These are phyloP conservation scores for Emydocephalus ijimae DNA, from an alignment of 2,113 vertebrate species.

Conservation along the genomic window DNA sequence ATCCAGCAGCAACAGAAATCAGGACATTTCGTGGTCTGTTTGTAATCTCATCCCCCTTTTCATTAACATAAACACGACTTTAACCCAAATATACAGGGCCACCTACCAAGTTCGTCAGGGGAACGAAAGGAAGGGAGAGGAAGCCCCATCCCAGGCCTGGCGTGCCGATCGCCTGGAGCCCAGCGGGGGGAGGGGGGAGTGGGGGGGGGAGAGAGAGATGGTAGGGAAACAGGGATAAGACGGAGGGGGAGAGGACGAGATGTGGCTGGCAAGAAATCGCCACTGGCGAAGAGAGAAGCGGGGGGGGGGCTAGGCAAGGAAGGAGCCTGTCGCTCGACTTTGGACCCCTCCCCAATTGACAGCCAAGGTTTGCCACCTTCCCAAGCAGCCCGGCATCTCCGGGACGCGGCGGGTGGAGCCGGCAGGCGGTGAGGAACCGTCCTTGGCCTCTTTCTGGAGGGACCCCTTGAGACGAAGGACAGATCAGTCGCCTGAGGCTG, in stretches of 20 bases:
- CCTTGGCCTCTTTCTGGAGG: neutral
- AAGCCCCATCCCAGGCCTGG: neutral
- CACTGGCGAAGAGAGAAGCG: neutral
- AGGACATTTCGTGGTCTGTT: slow-evolving; percentile 80
- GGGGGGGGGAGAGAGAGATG: neutral
- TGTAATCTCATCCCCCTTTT: slow-evolving; percentile 86
- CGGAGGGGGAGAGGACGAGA: neutral
- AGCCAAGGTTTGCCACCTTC: neutral
- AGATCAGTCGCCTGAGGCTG: neutral
- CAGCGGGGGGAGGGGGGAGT: accelerated
- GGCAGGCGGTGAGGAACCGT: neutral
- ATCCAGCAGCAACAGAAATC: slow-evolving; percentile 58
- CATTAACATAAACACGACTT: slow-evolving; percentile 92
- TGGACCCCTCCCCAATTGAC: neutral
- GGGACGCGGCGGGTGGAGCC: neutral
- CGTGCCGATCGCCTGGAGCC: neutral
- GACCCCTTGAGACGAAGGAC: neutral
- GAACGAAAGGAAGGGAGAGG: neutral
- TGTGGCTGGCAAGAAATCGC: neutral
- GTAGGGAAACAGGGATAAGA: neutral
- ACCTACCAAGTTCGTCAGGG: slow-evolving; percentile 79
- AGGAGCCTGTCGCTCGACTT: neutral
- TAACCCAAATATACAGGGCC: slow-evolving; percentile 93
- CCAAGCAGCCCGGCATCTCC: neutral
- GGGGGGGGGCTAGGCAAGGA: neutral